These are phyloP conservation scores for Hofmannophila pseudospretella DNA, from an alignment of 2,888 invertebrate genomes.

Conservation along the genomic window DNA sequence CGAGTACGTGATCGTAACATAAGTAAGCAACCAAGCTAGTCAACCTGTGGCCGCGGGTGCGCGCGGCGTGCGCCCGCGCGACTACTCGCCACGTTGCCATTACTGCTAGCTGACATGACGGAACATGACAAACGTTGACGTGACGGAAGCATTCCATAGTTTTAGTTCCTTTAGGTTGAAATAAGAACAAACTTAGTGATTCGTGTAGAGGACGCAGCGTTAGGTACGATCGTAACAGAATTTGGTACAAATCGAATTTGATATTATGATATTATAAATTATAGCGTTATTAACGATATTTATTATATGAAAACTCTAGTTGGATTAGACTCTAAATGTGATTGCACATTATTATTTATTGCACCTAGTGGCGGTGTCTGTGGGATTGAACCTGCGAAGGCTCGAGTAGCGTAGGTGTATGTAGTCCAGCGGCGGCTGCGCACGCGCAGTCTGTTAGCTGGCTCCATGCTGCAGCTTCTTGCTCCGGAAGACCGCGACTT, in stretches of 20 bases:
- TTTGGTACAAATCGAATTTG: slow-evolving; percentile 69
- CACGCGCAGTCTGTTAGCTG: slow-evolving; percentile 8
- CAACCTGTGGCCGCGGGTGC: slow-evolving; percentile 48
- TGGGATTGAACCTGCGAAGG: slow-evolving; percentile 20
- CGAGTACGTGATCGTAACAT: slow-evolving; percentile 32
- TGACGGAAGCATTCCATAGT: slow-evolving; percentile 27
- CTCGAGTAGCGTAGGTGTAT: slow-evolving; percentile 39
- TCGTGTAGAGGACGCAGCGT: slow-evolving; percentile 13
- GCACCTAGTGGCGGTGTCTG: slow-evolving; percentile 41
- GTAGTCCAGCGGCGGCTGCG: slow-evolving; percentile 21
- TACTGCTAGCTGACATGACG: slow-evolving; percentile 45
- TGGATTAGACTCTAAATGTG: slow-evolving; percentile 48
- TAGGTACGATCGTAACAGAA: slow-evolving; percentile 30
- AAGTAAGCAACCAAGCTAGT: slow-evolving; percentile 73
- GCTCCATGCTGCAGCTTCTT: slow-evolving; percentile 45
- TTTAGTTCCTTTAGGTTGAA: slow-evolving; percentile 36
- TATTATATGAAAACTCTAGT: slow-evolving; percentile 33
- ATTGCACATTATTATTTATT: slow-evolving; percentile 59
- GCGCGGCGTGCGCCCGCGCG: slow-evolving; percentile 23
- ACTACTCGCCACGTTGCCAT: slow-evolving; percentile 47
- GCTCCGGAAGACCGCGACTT: slow-evolving; percentile 74
- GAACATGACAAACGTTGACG: slow-evolving; percentile 40
- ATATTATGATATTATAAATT: slow-evolving; percentile 35
- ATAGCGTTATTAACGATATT: slow-evolving; percentile 38
- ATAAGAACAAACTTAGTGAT: slow-evolving; percentile 24